Percentiles rank a stretch among this genome's conserved stretches.
phyloP scores from a whole-genome alignment of 2,888 invertebrate genomes.

The Lomographa bimaculata region DNA sequence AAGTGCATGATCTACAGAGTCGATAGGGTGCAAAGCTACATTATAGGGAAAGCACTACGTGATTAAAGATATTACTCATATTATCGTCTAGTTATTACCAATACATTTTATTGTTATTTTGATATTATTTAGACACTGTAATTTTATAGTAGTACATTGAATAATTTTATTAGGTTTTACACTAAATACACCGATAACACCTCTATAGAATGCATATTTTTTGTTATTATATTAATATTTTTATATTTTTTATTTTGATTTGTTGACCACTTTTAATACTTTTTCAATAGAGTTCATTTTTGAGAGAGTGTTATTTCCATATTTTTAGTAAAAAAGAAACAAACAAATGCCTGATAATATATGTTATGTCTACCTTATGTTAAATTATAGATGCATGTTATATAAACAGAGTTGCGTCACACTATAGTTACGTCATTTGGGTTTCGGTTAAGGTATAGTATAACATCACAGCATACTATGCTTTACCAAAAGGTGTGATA shows the following conservation, averaged over 20 bases:
- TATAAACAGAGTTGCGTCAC: too few species aligned
- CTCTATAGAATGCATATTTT: slow-evolving; percentile 14
- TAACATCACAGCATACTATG: too few species aligned
- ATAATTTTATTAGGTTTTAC: slow-evolving; percentile 10
- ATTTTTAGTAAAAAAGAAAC: too few species aligned
- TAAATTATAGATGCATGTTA: too few species aligned
- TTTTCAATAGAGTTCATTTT: not conserved
- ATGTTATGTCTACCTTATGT: too few species aligned
- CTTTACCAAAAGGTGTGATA: too few species aligned
- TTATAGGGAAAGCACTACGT: slow-evolving; percentile 60
- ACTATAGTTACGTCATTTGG: too few species aligned
- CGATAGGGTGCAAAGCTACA: slow-evolving; percentile 58
- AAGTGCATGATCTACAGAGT: slow-evolving; percentile 49
- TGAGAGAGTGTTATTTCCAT: too few species aligned
- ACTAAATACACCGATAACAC: slow-evolving; percentile 17
- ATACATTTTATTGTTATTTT: slow-evolving; percentile 13
- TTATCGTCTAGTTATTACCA: slow-evolving; percentile 20
- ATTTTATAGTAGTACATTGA: slow-evolving; percentile 4
- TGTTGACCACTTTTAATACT: slow-evolving; percentile 11
- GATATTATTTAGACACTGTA: slow-evolving; percentile 12
- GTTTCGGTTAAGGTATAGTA: too few species aligned
- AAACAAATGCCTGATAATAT: too few species aligned
- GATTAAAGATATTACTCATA: slow-evolving; percentile 40
- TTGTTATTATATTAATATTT: slow-evolving; percentile 7
- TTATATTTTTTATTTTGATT: slow-evolving; percentile 6